Evolutionary conservation across 2,888 invertebrate species (phyloP).

Genomic region (Pandemis corylana): DNA sequence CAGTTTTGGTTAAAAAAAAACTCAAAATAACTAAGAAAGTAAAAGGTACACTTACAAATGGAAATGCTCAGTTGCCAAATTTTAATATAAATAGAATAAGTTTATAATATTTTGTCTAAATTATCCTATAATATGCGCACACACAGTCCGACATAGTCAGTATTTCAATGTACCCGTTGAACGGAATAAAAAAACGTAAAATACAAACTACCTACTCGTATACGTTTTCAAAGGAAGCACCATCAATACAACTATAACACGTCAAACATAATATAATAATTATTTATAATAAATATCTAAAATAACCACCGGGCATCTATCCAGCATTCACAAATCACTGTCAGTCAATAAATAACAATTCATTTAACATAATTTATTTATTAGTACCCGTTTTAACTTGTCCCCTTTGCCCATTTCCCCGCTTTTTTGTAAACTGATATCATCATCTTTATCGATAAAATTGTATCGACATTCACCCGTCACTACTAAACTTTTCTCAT

Average conservation of each 20-base stretch:
- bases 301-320: background rate
- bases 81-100: background rate
- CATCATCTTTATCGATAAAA: too few species aligned
- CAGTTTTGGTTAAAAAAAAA: too few species aligned
- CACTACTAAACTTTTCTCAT: too few species aligned
- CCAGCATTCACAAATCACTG: background rate
- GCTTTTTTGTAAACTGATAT: too few species aligned
- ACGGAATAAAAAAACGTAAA: constrained; percentile 24
- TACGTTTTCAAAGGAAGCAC: constrained; percentile 32
- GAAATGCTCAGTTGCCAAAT: background rate
- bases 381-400: too few species aligned
- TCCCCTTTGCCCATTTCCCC: too few species aligned
- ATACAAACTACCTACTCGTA: constrained; percentile 23
- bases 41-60: too few species aligned
- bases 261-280: constrained; percentile 11
- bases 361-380: too few species aligned
- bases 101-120: background rate
- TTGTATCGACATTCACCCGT: too few species aligned
- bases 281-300: constrained; percentile 9
- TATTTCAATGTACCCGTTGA: constrained; percentile 1
- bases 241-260: constrained; percentile 17
- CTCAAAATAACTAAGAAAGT: too few species aligned
- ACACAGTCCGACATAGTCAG: background rate
- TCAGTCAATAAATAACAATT: background rate
- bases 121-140: constrained; percentile 14